Evolutionary conservation across 1,140 invertebrate genomes (phyloP), one percentile per base, ranked within the genome.

Genomic region (Leptinotarsa defecta): DNA sequence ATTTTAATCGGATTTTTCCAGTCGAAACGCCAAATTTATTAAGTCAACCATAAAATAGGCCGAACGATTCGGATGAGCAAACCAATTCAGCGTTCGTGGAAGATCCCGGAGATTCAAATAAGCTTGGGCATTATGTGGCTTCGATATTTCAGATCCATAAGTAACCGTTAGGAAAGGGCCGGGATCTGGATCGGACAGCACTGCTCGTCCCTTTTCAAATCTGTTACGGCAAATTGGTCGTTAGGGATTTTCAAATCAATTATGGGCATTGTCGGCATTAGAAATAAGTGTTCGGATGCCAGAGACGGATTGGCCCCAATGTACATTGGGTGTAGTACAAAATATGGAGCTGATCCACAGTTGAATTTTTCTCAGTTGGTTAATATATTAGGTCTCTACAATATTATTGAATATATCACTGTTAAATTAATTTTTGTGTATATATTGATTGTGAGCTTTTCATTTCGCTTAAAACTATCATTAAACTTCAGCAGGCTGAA

Each of bases 71-170:
- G 52, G 17, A 57, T 57, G 52, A 57, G 52, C 52, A 57, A 57
- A 57, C 52, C 52, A 57, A 57, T 57, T 57, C 52, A 57, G n/a
- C 52, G 15, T 57, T 57, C 52, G 17, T 57, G n/a, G 52, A 57
- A 57, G n/a, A 57, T 57, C 52, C 52, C 4, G 17, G 52, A 57
- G 52, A 57, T 57, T 57, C 52, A 57, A 57, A 57, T 57, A 57
- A 57, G 52, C 52, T 57, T 17, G 52, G 52, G 52, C 52, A 57
- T 57, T 57, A 57, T 57, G 52, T 57, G 52, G 52, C 52, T 57
- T 57, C 52, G 52, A 57, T 57, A 57, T 57, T 57, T 19, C 52
- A 57, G 52, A 57, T 57, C 52, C 52, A 57, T 57, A 57, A 57
- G 52, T 57, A 57, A 57, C 52, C 52, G 52, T 57, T 17, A 57